Evolutionary conservation across 2,888 invertebrate genomes (phyloP).

Genomic region (Ornithoptera alexandrae): DNA sequence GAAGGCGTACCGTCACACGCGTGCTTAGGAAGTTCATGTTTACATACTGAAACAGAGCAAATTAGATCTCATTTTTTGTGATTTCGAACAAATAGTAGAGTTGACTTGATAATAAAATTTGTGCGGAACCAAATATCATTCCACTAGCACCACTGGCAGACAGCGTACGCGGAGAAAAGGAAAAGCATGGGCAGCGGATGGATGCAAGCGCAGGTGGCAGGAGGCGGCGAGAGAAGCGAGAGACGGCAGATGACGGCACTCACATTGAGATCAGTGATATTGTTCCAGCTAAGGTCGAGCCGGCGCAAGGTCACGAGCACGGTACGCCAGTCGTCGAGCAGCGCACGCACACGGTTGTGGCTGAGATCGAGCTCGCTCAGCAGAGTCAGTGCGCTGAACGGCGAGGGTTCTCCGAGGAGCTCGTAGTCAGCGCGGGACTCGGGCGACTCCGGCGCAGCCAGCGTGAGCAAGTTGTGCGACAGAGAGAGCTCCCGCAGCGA

Average conservation of each 20-base stretch:
- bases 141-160: too few species aligned
- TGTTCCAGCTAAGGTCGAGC: conserved; percentile 39
- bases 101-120: too few species aligned
- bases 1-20: conserved; percentile 36
- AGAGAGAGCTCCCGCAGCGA: conserved; percentile 35
- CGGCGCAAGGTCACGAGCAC: conserved; percentile 28
- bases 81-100: too few species aligned
- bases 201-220: too few species aligned
- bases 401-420: conserved; percentile 20
- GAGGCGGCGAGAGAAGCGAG: too few species aligned
- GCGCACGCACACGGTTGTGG: conserved; percentile 35
- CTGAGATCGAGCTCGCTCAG: conserved; percentile 36
- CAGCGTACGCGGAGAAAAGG: too few species aligned
- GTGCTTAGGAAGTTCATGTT: conserved; percentile 31
- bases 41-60: conserved; percentile 23
- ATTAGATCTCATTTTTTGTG: neutral
- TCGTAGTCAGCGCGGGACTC: neutral
- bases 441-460: conserved; percentile 10
- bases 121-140: too few species aligned
- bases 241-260: conserved; percentile 2
- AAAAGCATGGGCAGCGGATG: too few species aligned
- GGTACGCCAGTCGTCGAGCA: conserved; percentile 35
- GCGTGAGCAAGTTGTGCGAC: conserved; percentile 31
- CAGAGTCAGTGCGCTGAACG: conserved; percentile 34
- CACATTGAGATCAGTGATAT: conserved; percentile 31